Base-by-base conservation (phyloP, 2,888 invertebrate species). In the Pseudococcus jackbeardsleyi region DNA sequence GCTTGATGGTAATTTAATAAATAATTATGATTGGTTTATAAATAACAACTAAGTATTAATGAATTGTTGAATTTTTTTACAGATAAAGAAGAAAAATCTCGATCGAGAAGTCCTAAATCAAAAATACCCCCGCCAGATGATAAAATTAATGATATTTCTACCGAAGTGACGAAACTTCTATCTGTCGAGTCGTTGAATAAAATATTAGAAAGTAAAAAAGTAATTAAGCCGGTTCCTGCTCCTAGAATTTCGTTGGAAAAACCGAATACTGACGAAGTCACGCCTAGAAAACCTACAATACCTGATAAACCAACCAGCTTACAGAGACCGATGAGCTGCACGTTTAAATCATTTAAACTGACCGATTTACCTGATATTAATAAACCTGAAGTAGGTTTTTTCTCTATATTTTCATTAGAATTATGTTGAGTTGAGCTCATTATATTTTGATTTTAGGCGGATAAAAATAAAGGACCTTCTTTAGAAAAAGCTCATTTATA, bases 301-400 rank as follows among this genome's bases (percentile, higher is more conserved):
- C 96, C 96, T 85, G 96, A 96, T 91, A 93, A 96, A 88, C 96
- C 96, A 85, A 94, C 95, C 68, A 94, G 94, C 82, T 92, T 95
- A 89, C 93, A 94, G 26, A 93, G 94, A 90, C 94, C 93, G 88
- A 89, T 90, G 42, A 90, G 90, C 89, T 68, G 84, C 46, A 89
- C 90, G 91, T 93, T 93, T 91, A 92, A 93, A 89, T 77, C 88
- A 19, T 82, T 88, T n/a, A 92, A 91, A 88, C 91, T 92, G 86
- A 90, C 89, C 89, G 89, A 89, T 89, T 89, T 85, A 72, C 82
- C 89, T 12, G 90, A 90, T 85, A 90, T 90, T 88, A 93, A 93
- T 42, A 92, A 93, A 84, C 86, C 86, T 15, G 89, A 89, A 68
- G 68, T 77, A 50, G 84, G 54, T n/a, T 54, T 50, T 50, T 48